These are phyloP conservation scores for Leptopilina boulardi DNA, from an alignment of 1,140 invertebrate species.

Conservation along the genomic window DNA sequence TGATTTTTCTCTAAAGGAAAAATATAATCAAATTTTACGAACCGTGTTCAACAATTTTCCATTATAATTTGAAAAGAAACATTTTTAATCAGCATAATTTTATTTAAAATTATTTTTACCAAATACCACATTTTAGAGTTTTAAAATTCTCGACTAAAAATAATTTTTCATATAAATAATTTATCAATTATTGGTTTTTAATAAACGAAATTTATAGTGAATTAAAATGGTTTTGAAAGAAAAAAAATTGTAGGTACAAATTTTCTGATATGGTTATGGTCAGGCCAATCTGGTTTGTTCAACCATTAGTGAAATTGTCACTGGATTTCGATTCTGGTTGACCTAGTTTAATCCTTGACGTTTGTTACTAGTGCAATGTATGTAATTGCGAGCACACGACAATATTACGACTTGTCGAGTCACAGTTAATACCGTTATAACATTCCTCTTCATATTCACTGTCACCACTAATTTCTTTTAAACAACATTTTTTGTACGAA, in stretches of 20 bases:
- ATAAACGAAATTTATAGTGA: too few relatives aligned
- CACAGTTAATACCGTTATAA: slow-evolving; percentile 24
- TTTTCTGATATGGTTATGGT: not conserved
- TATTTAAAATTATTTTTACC: too few relatives aligned
- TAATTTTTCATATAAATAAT: too few relatives aligned
- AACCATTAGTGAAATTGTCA: slow-evolving; percentile 18
- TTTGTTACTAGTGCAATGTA: slow-evolving; percentile 15
- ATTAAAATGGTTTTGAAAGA: not conserved
- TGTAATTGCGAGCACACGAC: slow-evolving; percentile 13
- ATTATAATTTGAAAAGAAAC: too few relatives aligned
- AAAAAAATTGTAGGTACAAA: not conserved
- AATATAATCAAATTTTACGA: not conserved
- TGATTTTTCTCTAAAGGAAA: not conserved
- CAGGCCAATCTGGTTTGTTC: slow-evolving; percentile 29
- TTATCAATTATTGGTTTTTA: too few relatives aligned
- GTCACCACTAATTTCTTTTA: not conserved
- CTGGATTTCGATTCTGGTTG: slow-evolving; percentile 29
- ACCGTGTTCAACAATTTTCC: not conserved
- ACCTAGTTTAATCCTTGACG: slow-evolving; percentile 24
- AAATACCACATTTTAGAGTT: too few relatives aligned
- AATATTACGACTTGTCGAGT: slow-evolving; percentile 31
- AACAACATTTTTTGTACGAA: not conserved
- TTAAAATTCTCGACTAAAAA: too few relatives aligned
- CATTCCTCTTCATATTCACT: slow-evolving; percentile 15
- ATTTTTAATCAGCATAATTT: too few relatives aligned